A percentile compares a stretch with the other conserved stretches of the same genome.
Evolutionary conservation across 2,888 invertebrate species (phyloP).

Genomic region (Cordilura impudica): DNA sequence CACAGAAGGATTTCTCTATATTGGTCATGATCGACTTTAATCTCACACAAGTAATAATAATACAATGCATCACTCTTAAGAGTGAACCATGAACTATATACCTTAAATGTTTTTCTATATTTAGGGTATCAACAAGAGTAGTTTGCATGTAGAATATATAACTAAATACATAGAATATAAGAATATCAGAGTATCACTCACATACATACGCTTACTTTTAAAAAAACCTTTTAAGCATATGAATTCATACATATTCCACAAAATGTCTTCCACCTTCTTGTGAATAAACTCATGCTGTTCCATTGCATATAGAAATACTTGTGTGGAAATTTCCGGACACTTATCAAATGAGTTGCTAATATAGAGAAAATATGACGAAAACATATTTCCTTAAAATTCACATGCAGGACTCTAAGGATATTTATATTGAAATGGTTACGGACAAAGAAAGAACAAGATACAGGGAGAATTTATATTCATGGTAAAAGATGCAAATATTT

Average conservation of each 20-base stretch:
- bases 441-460: background rate
- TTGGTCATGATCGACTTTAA: too few relatives aligned
- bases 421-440: constrained; percentile 2
- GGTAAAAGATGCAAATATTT: constrained; percentile 62
- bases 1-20: too few relatives aligned
- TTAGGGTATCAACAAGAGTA: background rate
- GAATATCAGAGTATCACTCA: constrained; percentile 38
- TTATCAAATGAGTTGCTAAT: constrained; percentile 19
- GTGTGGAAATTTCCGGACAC: background rate
- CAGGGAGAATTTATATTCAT: background rate
- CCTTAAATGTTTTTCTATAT: too few relatives aligned
- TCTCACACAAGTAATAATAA: too few relatives aligned
- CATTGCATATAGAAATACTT: background rate
- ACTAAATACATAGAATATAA: background rate
- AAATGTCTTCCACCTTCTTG: constrained; percentile 17
- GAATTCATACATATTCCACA: constrained; percentile 64
- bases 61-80: too few relatives aligned
- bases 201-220: constrained; percentile 58
- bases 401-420: constrained; percentile 29
- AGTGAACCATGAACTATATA: too few relatives aligned
- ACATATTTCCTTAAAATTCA: constrained; percentile 11
- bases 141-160: constrained; percentile 1
- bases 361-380: background rate
- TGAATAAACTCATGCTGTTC: background rate
- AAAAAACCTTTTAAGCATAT: constrained; percentile 64